Conservation (phyloP, 2,888 invertebrate species). For the Dasypogon diadema region DNA sequence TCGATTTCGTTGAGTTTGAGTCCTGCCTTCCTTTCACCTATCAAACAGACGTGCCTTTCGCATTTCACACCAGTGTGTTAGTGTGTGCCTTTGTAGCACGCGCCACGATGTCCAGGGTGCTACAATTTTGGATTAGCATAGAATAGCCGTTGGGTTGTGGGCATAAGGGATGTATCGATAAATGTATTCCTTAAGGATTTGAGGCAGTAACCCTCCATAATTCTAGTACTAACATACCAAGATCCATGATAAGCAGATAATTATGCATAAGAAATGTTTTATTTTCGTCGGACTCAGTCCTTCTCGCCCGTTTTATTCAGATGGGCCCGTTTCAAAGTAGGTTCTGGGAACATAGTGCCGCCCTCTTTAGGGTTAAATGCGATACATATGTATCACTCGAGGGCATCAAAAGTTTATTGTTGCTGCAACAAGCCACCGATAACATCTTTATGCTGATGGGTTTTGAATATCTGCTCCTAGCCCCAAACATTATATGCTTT, state of each 20-base stretch:
- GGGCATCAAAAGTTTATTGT: conserved; percentile 1
- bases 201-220: background rate
- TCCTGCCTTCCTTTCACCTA: background rate
- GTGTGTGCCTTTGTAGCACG: background rate
- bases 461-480: background rate
- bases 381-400: background rate
- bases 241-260: background rate
- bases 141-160: background rate
- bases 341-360: background rate
- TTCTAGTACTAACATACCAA: background rate
- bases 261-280: background rate
- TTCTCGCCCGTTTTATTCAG: background rate
- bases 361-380: conserved; percentile 1
- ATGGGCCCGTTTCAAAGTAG: background rate
- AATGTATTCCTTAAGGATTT: background rate
- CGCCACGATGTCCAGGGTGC: no score
- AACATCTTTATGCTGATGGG: conserved; percentile 10
- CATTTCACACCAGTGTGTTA: background rate
- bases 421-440: conserved; percentile 1
- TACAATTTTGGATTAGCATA: background rate
- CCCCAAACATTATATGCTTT: background rate
- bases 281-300: background rate
- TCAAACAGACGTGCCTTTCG: background rate
- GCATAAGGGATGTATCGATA: background rate
- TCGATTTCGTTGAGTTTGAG: background rate